Conservation (phyloP, 2,113 vertebrate genomes). For the Alethe castanea region DNA sequence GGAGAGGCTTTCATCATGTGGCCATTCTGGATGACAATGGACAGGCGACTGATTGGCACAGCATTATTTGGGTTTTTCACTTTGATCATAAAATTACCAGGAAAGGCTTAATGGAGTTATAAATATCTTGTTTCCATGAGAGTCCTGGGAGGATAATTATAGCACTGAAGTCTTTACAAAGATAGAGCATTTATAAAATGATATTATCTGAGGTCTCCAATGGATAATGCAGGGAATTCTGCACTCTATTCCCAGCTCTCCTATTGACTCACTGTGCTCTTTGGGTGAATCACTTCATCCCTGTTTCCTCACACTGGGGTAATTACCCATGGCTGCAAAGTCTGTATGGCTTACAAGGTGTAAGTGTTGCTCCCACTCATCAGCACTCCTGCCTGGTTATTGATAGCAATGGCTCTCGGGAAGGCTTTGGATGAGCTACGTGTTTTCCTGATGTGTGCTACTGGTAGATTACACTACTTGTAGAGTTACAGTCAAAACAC, state of each 20-base stretch:
- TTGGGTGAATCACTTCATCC: neutral
- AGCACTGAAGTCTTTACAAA: constrained; percentile 46
- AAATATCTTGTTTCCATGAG: constrained; percentile 69
- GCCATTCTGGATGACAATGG: constrained; percentile 17
- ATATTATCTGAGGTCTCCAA: constrained; percentile 11
- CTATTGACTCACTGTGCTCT: neutral
- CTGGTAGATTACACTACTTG: neutral
- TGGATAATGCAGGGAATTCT: constrained; percentile 10
- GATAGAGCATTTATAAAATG: constrained; percentile 46
- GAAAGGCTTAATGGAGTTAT: constrained; percentile 62
- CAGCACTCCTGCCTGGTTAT: neutral
- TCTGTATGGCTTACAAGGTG: neutral
- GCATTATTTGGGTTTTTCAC: constrained; percentile 19
- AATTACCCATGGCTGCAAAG: neutral
- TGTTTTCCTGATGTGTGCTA: neutral
- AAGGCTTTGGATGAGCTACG: neutral
- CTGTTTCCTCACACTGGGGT: neutral
- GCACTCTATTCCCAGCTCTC: neutral
- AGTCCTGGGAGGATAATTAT: constrained; percentile 64
- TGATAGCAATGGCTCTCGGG: neutral
- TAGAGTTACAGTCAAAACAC: neutral
- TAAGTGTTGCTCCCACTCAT: neutral
- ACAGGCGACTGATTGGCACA: neutral
- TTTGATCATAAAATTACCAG: constrained; percentile 63
- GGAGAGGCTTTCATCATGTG: constrained; percentile 26